Evolutionary conservation across 2,797 vertebrate genomes (phyloP), one percentile per base, ranked within the genome.

Genomic region (Sebastes paucispinis): DNA sequence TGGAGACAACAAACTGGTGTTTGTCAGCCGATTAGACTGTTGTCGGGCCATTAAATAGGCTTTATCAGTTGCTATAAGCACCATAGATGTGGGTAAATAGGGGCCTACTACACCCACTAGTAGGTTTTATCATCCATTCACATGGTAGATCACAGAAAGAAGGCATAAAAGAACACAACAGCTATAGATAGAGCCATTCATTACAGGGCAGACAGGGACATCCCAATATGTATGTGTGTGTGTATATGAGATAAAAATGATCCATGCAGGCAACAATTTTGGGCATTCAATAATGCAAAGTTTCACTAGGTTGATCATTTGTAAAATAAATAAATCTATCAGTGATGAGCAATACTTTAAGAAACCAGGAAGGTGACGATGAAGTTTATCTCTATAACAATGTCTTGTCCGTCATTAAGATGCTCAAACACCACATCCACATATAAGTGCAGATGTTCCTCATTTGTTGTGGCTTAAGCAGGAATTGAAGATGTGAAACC

Each of bases 161-260:
- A 43, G 39, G 39, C 39, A 43, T 43, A 43, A 43, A 43, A 43
- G 13, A 43, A 43, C 39, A 43, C 13, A 43, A 43, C 57, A 72
- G 83, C 86, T 85, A 89, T 87, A 90, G 39, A 88, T 89, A 88
- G 85, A 80, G 16, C 59, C 22, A 63, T 69, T 77, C 32, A 89
- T 86, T 77, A 82, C 64, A 87, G 22, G 60, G 12, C 36, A 70
- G 55, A 73, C 22, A 55, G 39, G 75, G 69, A 8, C 73, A 88
- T 78, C 83, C 81, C 66, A 81, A 20, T 6, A 18, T 57, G 52
- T 65, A 22, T 63, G 55, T 63, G 57, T 54, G 43, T 32, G 39
- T 32, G 22, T 32, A 54, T n/a, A 31, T 11, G 32, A 12, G 22
- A 8, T 12, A 34, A 25, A 24, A 43, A 64, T 16, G 1, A 67